Conservation (phyloP, 2,113 vertebrate species). For the Girardinichthys multiradiatus region DNA sequence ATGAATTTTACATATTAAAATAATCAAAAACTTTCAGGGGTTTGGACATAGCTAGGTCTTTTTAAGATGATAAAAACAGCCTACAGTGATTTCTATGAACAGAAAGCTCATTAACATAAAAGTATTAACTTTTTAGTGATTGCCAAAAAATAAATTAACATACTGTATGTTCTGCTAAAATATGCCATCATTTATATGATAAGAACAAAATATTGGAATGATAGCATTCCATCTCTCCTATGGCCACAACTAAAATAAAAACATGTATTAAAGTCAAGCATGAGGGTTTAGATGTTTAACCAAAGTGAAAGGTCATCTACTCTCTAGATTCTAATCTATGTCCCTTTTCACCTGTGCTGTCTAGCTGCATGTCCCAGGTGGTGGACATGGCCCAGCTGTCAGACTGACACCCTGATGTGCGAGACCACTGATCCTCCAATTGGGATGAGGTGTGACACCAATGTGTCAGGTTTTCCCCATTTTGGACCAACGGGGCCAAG, state of each 20-base stretch:
- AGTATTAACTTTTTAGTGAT: no score
- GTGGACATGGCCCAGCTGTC: conserved; percentile 58
- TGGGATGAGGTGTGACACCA: conserved; percentile 28
- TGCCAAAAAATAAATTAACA: no score
- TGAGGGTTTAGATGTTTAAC: conserved; percentile 37
- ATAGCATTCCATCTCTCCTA: background rate
- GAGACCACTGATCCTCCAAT: conserved; percentile 20
- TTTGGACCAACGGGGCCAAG: conserved; percentile 23
- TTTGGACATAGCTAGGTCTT: background rate
- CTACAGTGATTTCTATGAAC: no score
- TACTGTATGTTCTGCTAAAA: background rate
- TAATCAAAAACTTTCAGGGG: background rate
- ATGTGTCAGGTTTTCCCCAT: conserved; percentile 37
- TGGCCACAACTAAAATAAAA: background rate
- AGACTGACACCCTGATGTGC: conserved; percentile 23
- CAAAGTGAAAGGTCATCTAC: conserved; percentile 17
- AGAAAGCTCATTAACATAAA: background rate
- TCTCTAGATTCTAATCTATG: conserved; percentile 44
- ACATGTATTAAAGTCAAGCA: background rate
- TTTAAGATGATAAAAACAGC: no score
- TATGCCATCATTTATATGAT: background rate
- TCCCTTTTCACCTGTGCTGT: conserved; percentile 59
- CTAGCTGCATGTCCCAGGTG: conserved; percentile 63
- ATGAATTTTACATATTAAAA: background rate
- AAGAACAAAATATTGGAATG: background rate